Base-by-base conservation (phyloP, 2,113 vertebrate species). In the Eudorcas thomsonii region DNA sequence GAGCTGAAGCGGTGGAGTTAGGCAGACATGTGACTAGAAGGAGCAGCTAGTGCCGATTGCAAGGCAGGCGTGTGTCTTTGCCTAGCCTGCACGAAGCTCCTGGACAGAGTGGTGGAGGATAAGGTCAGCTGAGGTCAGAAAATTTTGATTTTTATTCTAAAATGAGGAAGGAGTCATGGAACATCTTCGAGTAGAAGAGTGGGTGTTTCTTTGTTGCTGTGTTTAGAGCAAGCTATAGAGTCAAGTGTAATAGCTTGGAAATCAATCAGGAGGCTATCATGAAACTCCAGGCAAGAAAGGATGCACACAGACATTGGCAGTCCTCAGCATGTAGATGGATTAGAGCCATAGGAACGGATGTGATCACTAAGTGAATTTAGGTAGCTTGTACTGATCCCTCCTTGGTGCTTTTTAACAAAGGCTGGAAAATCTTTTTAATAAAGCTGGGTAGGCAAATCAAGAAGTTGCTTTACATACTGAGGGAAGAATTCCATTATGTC, bases 401-500 rank as follows among this genome's bases (percentile, higher is more conserved):
- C 26, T 67, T 67, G 39, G 28, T 90, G 45, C 45, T 96, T n/a
- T 60, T 89, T 77, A 21, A 97, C 19, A 71, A 71, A 71, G 67
- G n/a, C n/a, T 71, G 67, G 59, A 9, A 83, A 96, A 33, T 62
- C 30, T 80, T 89, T 88, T 94, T 33, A 28, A 26, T 82, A 21
- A 96, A 85, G 45, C 7, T 52, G 97, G 23, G 33, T 10, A 59
- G 62, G 92, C 67, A 94, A 43, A 57, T 87, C 81, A 94, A 62
- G 28, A 91, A 80, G 45, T 88, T 96, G 33, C 64, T 93, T 94
- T 87, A 57, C 55, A 55, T 43, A 67, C 48, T 59, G 33, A 88
- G 39, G 67, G 81, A 74, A 43, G 83, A 54, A 97, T 77, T 96
- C 92, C n/a, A 97, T 77, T 50, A 91, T 84, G 30, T 74, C 39